Evolutionary conservation across 1,140 invertebrate species (phyloP), one percentile per base, ranked within the genome.

Genomic region (Rhagoletis pomonella): DNA sequence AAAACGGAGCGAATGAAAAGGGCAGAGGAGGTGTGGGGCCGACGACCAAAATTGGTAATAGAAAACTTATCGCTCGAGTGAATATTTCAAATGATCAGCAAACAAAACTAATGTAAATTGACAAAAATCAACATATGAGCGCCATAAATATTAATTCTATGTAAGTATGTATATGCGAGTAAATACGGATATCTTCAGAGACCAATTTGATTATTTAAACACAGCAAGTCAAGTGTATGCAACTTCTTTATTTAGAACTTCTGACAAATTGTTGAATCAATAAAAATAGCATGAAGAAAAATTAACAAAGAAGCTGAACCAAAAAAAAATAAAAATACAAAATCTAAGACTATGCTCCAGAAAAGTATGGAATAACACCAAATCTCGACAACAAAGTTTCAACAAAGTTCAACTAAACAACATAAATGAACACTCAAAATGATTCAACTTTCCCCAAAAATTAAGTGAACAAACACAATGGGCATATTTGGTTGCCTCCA

Each of bases 151-250:
- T 73, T 73, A 73, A 73, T 73, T 14, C 29, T 29, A 29, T 29
- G 29, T 29, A 29, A 29, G 29, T 29, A 29, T 29, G 29, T 29
- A 29, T 29, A 29, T 29, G 29, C 1, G 29, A 29, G 29, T 29
- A 29, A 29, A 29, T 29, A 29, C 29, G 29, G 29, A 29, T 29
- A 29, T 29, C 29, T 29, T 29, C 29, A 29, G 29, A 29, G 29
- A 29, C 29, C 29, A 29, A 29, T 29, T 55, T 10, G 5, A 55
- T 10, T 55, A 55, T 55, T 5, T 55, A 55, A 17, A 42, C 6
- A 39, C 39, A 73, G 67, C 67, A 42, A 73, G 67, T 73, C 67
- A 73, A 73, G 67, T 73, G 67, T 73, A 73, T n/a, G 39, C 12
- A 17, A 10, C 67, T 39, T 42, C 67, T 39, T 73, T 44, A 39